Evolutionary conservation across 1,140 invertebrate species (phyloP).

Genomic region (Lepidotrigona ventralis): DNA sequence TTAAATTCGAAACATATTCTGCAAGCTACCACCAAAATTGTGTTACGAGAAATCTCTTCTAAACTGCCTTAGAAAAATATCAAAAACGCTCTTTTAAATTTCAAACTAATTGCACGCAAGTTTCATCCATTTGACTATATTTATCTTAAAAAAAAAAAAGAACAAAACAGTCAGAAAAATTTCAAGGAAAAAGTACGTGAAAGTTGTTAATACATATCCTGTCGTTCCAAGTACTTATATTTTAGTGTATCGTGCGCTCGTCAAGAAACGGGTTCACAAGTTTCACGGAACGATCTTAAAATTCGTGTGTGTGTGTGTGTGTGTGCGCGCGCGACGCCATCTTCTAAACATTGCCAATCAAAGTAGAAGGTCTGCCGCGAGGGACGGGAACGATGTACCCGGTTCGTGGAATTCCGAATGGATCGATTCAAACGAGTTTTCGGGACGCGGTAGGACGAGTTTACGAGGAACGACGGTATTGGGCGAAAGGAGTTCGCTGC

Average conservation of each 20-base stretch:
- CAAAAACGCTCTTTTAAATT: no score
- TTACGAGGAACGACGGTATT: conserved; percentile 68
- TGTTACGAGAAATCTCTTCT: no score
- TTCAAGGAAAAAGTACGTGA: no score
- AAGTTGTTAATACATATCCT: background rate
- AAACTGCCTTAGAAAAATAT: no score
- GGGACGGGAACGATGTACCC: conserved; percentile 48
- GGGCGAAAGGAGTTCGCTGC: conserved; percentile 62
- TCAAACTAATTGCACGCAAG: no score
- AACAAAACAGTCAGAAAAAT: no score
- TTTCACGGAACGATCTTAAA: conserved; percentile 44
- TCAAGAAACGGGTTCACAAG: background rate
- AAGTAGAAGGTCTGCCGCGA: conserved; percentile 45
- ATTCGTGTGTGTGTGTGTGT: conserved; percentile 32
- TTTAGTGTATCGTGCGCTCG: background rate
- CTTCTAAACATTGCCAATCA: conserved; percentile 58
- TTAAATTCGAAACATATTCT: no score
- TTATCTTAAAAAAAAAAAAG: no score
- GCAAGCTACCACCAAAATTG: no score
- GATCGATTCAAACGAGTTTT: conserved; percentile 68
- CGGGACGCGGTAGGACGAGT: conserved; percentile 65
- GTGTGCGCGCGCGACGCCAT: conserved; percentile 30
- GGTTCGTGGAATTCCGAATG: conserved; percentile 61
- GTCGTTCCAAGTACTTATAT: background rate
- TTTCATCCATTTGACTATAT: no score